Evolutionary conservation across 2,797 vertebrate genomes (phyloP).

Genomic region (Intellagama lesueurii): DNA sequence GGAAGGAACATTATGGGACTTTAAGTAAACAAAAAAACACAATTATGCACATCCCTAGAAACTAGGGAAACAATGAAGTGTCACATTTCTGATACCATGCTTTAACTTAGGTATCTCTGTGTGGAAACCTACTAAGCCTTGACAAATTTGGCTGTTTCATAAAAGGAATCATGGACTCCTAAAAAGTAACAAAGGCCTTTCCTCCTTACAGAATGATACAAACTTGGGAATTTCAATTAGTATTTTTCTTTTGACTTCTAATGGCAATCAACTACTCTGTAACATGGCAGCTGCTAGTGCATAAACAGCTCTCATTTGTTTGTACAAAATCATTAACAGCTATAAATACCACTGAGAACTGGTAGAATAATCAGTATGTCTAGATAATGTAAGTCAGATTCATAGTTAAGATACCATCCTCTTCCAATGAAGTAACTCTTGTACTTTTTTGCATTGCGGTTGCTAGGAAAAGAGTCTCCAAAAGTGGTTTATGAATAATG

Average conservation of each 20-base stretch:
- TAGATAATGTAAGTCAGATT: constrained; percentile 67
- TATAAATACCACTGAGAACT: constrained; percentile 58
- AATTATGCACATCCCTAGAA: background rate
- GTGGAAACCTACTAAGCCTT: constrained; percentile 33
- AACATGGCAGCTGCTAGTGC: constrained; percentile 32
- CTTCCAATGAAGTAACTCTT: constrained; percentile 64
- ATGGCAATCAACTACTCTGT: constrained; percentile 21
- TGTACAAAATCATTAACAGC: constrained; percentile 57
- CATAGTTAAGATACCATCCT: constrained; percentile 58
- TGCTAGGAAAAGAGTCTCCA: background rate
- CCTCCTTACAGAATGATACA: background rate
- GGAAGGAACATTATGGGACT: too few species aligned
- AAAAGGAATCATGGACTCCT: constrained; percentile 53
- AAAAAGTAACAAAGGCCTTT: constrained; percentile 44
- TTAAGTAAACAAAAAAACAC: too few species aligned
- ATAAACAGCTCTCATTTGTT: constrained; percentile 58
- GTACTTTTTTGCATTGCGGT: constrained; percentile 10
- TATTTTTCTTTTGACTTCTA: constrained; percentile 44
- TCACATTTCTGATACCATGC: background rate
- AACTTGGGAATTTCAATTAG: constrained; percentile 36
- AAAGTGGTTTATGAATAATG: constrained; percentile 38
- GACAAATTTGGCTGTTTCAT: constrained; percentile 45
- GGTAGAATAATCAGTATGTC: constrained; percentile 45
- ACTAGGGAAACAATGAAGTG: constrained; percentile 5
- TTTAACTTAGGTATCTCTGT: background rate